These are phyloP conservation scores for Carettochelys insculpta DNA, from an alignment of 2,113 vertebrate species.

Conservation along the genomic window DNA sequence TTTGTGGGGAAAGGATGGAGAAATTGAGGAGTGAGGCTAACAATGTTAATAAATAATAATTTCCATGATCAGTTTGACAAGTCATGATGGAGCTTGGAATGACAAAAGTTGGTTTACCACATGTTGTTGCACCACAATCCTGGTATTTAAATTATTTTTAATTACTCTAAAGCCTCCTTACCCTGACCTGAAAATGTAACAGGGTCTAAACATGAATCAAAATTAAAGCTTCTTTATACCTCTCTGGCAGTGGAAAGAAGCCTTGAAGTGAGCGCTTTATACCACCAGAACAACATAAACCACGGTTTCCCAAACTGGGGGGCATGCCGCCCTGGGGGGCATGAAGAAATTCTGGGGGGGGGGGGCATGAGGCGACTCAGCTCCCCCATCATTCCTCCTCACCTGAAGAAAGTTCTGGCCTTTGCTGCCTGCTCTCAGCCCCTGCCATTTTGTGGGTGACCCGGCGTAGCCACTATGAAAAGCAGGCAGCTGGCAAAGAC, in stretches of 20 bases:
- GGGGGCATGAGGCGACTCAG: no score
- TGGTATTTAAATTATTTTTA: background rate
- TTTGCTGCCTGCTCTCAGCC: no score
- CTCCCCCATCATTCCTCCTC: no score
- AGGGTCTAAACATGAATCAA: background rate
- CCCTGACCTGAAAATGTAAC: background rate
- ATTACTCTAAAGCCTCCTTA: background rate
- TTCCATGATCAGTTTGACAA: background rate
- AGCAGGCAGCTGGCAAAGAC: no score
- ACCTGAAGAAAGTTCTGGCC: no score
- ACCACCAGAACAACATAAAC: accelerated
- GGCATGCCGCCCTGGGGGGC: no score
- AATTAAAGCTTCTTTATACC: background rate
- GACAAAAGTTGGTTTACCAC: background rate
- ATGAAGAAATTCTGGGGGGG: no score
- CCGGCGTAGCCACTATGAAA: no score
- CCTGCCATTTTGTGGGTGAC: no score
- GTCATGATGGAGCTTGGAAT: background rate
- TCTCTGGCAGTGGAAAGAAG: background rate
- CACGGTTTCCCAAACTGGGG: no score
- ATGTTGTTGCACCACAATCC: background rate
- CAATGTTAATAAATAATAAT: background rate
- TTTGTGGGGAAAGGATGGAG: background rate
- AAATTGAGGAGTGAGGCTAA: accelerated
- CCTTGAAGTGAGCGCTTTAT: background rate